Base-by-base conservation (phyloP, 2,888 invertebrate genomes). In the Amblyteles armatorius region DNA sequence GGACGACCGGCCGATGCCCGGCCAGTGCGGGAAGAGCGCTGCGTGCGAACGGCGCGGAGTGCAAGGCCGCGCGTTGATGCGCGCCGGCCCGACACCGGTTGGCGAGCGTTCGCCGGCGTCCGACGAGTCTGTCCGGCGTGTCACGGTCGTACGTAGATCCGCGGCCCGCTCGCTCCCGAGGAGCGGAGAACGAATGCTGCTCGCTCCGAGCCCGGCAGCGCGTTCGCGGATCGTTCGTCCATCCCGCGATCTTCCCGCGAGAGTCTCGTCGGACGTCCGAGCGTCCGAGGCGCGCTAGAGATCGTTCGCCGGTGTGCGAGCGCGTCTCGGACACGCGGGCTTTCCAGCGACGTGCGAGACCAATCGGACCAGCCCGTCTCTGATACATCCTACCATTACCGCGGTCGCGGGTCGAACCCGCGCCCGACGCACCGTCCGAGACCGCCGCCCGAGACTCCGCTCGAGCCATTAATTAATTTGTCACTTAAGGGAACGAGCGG, bases 401-500 rank as follows among this genome's bases (percentile, higher is more conserved):
- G 65, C 48, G 9, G 26, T 52, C 57, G 55, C 29, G n/a, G 33
- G 13, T 55, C 7, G 22, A n/a, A 72, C 40, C n/a, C 1, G 29
- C 16, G 1, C 40, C 40, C 22, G 11, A 57, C 5, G 36, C 22
- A n/a, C 3, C 26, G n/a, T 44, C 26, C 26, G 16, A 5, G 29
- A 63, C 60, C 60, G 22, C 5, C 16, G 26, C 33, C 33, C 9
- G 36, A 40, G 55, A 26, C 13, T 29, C 2, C 22, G 44, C 50
- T 33, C 55, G 29, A 57, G 69, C 72, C 79, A 83, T 79, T 79
- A 83, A 83, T 83, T 83, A 79, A 83, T 83, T 83, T 83, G 83
- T 83, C 83, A 79, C 74, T 69, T 79, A 63, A 79, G 63, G 40
- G 60, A 69, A 74, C 69, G 69, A 83, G 50, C 40, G 74, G 55